Conservation (phyloP, 2,797 vertebrate species). For the Chaenodraco wilsoni region DNA sequence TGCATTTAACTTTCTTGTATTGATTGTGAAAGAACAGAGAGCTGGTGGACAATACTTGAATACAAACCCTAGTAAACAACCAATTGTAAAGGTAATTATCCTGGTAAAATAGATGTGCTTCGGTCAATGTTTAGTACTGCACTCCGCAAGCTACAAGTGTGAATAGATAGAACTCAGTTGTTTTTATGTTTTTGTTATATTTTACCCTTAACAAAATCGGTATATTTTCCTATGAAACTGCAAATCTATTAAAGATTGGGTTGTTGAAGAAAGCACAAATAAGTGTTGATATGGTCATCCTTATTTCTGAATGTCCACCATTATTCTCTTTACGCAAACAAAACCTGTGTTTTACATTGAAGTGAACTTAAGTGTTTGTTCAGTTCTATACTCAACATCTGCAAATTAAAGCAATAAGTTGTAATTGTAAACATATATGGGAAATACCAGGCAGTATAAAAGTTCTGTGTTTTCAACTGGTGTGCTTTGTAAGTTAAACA, state of each 20-base stretch:
- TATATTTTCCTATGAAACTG: background rate
- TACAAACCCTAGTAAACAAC: background rate
- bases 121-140: background rate
- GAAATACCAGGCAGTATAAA: background rate
- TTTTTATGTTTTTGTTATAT: background rate
- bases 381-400: background rate
- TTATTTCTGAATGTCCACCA: background rate
- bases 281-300: background rate
- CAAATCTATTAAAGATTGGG: background rate
- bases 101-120: background rate
- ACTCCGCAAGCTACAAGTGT: background rate
- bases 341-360: background rate
- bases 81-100: background rate
- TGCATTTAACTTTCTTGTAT: background rate
- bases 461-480: slow-evolving; percentile 3
- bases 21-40: background rate
- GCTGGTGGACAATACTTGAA: background rate
- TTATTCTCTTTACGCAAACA: background rate
- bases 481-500: background rate
- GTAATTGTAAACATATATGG: background rate
- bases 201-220: background rate
- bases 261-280: background rate
- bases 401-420: background rate
- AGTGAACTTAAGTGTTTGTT: background rate
- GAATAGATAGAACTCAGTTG: background rate